Conservation (phyloP, 2,797 vertebrate genomes). For the Taenioides sp. region DNA sequence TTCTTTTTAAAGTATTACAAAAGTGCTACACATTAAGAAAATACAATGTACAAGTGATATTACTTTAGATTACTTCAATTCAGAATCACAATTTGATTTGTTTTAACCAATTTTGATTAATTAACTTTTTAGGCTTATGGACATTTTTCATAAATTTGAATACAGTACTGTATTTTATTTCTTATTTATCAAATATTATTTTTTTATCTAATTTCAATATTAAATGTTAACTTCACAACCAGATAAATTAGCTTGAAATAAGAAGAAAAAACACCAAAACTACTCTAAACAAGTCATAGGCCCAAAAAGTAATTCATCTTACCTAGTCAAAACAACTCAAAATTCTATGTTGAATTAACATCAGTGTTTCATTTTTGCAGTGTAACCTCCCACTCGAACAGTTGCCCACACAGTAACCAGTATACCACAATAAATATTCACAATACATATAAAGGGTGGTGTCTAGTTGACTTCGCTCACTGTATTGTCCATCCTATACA, state of each 20-base stretch:
- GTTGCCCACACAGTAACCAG: constrained; percentile 39
- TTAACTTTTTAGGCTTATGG: background rate
- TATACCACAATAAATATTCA: constrained; percentile 59
- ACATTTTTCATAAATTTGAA: background rate
- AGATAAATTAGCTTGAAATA: background rate
- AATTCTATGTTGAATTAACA: background rate
- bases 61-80: background rate
- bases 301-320: background rate
- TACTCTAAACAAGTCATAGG: no score
- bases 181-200: no score
- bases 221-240: background rate
- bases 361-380: constrained; percentile 7
- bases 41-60: constrained; percentile 8
- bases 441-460: constrained; percentile 52
- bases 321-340: background rate
- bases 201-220: no score
- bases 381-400: constrained; percentile 24
- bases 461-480: constrained; percentile 73
- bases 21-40: background rate
- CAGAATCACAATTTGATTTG: background rate
- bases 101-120: background rate
- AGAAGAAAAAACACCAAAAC: background rate
- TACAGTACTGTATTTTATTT: no score
- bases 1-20: background rate
- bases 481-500: constrained; percentile 96